Evolutionary conservation across 2,888 invertebrate species (phyloP), one percentile per base, ranked within the genome.

Genomic region (Acronicta alni): DNA sequence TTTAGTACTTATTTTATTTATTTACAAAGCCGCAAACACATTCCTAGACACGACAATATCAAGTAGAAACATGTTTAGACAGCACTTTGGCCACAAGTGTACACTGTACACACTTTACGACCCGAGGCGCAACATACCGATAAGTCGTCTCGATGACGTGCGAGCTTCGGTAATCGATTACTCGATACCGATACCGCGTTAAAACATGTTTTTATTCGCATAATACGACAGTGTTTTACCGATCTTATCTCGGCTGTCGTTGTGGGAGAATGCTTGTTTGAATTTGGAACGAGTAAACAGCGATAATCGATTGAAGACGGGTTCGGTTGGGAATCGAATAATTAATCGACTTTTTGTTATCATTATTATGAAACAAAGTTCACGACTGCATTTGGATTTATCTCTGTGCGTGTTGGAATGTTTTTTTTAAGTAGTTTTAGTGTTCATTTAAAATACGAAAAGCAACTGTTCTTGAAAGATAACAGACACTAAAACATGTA

Each of bases 81-180:
- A 46, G 57, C 30, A 54, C 43, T 69, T 57, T 43, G 73, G 64
- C 73, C 72, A 16, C 66, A 55, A 78, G 67, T 78, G 77, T 69
- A 80, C 52, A 45, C 59, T 78, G 77, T 69, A 80, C 52, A 45
- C 59, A 60, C 58, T 77, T 75, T 72, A 70, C 63, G 61, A 63
- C 70, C 76, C 61, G 58, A 47, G 67, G 78, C 77, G 66, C 57
- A 65, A 73, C 64, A 69, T 61, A 67, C 38, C 73, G 79, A 81
- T 82, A 82, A 81, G 73, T 81, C 69, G 73, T 59, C 37, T 26
- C 80, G 79, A 75, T 79, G 82, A 82, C 79, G 77, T 63, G 80
- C 54, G 65, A 73, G 77, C 69, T 65, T 68, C 26, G 17, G 67
- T 77, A 80, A 80, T 72, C 79, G 81, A 74, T 82, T 78, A 79